Evolutionary conservation across 2,113 vertebrate species (phyloP).

Genomic region (Microcebus jonahi): DNA sequence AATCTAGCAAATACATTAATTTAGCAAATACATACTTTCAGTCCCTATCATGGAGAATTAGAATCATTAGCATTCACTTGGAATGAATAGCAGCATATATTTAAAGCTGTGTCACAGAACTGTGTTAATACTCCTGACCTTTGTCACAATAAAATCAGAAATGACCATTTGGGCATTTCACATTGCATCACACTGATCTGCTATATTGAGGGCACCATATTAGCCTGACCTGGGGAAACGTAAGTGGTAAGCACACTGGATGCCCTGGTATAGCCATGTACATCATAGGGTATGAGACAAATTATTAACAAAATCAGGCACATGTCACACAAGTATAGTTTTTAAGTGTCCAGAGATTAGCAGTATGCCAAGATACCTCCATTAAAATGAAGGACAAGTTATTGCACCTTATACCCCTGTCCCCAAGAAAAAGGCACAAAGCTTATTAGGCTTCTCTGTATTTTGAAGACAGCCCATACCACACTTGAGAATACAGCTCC

Average conservation of each 20-base stretch:
- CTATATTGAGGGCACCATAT: background rate
- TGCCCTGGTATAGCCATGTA: background rate
- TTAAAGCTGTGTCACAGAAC: background rate
- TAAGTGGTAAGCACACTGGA: background rate
- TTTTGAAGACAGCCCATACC: background rate
- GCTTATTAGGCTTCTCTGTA: background rate
- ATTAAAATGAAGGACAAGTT: background rate
- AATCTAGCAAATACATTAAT: background rate
- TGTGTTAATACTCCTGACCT: background rate
- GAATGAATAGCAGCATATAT: background rate
- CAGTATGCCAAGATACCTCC: background rate
- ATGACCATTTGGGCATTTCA: background rate
- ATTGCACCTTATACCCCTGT: background rate
- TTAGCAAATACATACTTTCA: background rate
- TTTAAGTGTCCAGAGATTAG: background rate
- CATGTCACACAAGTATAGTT: background rate
- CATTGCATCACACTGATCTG: background rate
- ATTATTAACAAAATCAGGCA: background rate
- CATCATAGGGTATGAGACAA: background rate
- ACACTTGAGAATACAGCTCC: background rate
- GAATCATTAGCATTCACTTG: background rate
- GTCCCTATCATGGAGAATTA: background rate
- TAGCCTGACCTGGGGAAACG: background rate
- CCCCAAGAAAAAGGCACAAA: background rate
- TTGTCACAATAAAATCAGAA: background rate